These are phyloP conservation scores for Caenorhabditis sp. DNA, from an alignment of 2,888 invertebrate species.

Conservation along the genomic window DNA sequence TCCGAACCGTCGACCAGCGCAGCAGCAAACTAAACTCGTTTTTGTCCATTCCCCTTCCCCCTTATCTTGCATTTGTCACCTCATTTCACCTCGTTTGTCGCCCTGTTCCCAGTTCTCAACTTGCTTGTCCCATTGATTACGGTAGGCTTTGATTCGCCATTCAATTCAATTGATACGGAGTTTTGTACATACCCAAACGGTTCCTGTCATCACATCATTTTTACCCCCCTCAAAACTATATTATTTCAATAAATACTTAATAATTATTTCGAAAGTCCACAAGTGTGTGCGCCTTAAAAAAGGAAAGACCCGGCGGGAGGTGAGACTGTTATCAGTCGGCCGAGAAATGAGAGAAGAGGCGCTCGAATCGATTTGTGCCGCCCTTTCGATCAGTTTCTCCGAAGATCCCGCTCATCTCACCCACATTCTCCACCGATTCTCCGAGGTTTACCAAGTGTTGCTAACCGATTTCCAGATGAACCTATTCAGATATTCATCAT, in stretches of 20 bases:
- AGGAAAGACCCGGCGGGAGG: neutral
- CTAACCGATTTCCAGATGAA: too few relatives aligned
- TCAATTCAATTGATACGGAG: slow-evolving; percentile 32
- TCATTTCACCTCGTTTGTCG: slow-evolving; percentile 2
- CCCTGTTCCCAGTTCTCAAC: neutral
- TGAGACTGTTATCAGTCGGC: slow-evolving; percentile 1
- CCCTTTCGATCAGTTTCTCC: slow-evolving; percentile 44
- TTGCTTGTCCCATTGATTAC: neutral
- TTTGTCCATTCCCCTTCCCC: neutral
- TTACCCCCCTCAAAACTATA: neutral
- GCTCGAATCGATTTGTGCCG: slow-evolving; percentile 53
- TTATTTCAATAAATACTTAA: neutral
- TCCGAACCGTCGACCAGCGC: slow-evolving; percentile 5
- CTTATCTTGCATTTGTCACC: neutral
- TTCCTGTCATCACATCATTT: slow-evolving; percentile 7
- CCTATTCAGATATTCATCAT: slow-evolving; percentile 43
- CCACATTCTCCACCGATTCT: slow-evolving; percentile 36
- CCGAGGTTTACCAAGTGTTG: slow-evolving; percentile 49
- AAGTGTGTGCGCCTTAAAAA: neutral
- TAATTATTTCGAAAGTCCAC: slow-evolving; percentile 4
- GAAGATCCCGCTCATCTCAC: slow-evolving; percentile 40
- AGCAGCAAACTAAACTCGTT: slow-evolving; percentile 6
- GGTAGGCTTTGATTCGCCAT: slow-evolving; percentile 20
- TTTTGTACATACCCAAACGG: slow-evolving; percentile 35
- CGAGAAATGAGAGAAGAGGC: slow-evolving; percentile 51